These are phyloP conservation scores for Procapra przewalskii DNA, from an alignment of 2,113 vertebrate species.

Conservation along the genomic window DNA sequence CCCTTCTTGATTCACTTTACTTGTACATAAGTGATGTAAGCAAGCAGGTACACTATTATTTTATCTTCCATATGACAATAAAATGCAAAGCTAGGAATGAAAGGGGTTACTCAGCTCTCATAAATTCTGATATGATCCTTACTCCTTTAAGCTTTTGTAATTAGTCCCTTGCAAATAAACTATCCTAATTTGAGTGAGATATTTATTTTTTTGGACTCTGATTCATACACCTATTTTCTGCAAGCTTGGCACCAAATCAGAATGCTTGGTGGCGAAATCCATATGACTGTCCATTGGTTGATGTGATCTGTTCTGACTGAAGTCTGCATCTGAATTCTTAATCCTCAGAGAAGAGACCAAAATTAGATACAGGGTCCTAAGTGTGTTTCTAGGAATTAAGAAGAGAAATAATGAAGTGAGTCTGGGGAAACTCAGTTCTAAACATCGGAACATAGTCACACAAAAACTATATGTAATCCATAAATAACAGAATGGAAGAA, in stretches of 20 bases:
- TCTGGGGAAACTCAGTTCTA: background rate
- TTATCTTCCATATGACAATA: background rate
- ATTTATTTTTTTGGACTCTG: background rate
- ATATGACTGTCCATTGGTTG: background rate
- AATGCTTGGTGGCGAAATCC: background rate
- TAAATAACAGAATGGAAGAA: background rate
- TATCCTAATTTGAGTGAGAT: background rate
- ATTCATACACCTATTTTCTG: background rate
- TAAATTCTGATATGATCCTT: background rate
- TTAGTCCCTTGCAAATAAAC: background rate
- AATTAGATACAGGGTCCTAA: background rate
- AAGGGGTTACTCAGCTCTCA: background rate
- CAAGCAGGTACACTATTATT: background rate
- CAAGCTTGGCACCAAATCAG: background rate
- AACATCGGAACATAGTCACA: background rate
- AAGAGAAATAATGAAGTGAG: background rate
- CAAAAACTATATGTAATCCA: background rate
- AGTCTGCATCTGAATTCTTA: background rate
- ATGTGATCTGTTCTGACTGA: background rate
- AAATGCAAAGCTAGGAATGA: background rate
- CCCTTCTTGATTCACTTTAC: background rate
- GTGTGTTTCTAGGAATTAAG: background rate
- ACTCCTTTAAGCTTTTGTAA: background rate
- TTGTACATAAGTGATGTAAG: background rate
- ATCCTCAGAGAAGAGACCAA: background rate